Percentiles rank a stretch among this genome's conserved stretches.
phyloP scores from a whole-genome alignment of 1,140 invertebrate species.

The Lutraria rhynchaena region DNA sequence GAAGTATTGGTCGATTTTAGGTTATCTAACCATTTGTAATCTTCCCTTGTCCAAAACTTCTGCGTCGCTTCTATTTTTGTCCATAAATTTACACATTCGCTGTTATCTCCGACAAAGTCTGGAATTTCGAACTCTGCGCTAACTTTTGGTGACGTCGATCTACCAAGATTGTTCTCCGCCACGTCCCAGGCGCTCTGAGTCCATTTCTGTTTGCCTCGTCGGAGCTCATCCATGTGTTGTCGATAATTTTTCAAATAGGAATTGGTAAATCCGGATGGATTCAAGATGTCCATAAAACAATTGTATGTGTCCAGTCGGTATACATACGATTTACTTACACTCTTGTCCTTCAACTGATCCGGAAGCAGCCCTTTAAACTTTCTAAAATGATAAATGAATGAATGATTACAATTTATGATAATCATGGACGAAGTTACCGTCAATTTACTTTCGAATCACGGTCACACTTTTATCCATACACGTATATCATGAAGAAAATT shows the following conservation, averaged over 20 bases:
- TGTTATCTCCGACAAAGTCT: slow-evolving; percentile 13
- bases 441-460: too few relatives aligned
- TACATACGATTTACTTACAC: too few relatives aligned
- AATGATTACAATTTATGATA: too few relatives aligned
- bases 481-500: too few relatives aligned
- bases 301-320: not conserved
- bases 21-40: not conserved
- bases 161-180: not conserved
- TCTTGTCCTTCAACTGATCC: too few relatives aligned
- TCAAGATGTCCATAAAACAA: slow-evolving; percentile 3
- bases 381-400: too few relatives aligned
- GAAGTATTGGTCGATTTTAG: too few relatives aligned
- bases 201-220: not conserved
- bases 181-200: too few relatives aligned
- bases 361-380: too few relatives aligned
- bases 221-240: not conserved
- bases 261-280: slow-evolving; percentile 12
- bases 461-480: too few relatives aligned
- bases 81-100: slow-evolving; percentile 19
- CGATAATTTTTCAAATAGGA: not conserved
- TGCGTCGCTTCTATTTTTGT: not conserved
- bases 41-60: slow-evolving; percentile 5
- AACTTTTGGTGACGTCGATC: too few relatives aligned
- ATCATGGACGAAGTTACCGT: too few relatives aligned
- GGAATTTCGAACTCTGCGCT: not conserved